Base-by-base conservation (phyloP, 2,113 vertebrate genomes). In the Poeciliopsis occidentalis region DNA sequence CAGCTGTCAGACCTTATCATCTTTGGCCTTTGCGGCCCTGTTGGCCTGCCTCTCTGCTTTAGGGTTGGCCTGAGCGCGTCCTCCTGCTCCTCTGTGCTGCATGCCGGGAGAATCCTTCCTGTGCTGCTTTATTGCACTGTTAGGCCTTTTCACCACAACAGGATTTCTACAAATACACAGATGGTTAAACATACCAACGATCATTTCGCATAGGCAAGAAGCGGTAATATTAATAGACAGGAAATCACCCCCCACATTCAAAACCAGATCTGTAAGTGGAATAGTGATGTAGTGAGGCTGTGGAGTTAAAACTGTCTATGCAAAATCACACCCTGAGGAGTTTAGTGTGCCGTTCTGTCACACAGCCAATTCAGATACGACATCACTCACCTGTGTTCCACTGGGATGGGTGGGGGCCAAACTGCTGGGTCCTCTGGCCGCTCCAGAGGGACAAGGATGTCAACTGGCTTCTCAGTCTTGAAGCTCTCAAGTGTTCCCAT, bases 331-430 rank as follows among this genome's bases (percentile, higher is more conserved):
- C 54, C 63, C 72, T 67, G 62, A 81, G 75, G 32, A 81, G 47
- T 78, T 80, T 51, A 76, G 54, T 84, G 74, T 13, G 26, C 60
- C 7, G 13, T 67, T 79, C 70, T 62, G 27, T 44, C 47, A 13
- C n/a, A 76, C 17, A 47, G 44, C 1, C 44, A 47, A 47, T 47
- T 47, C 27, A 27, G 26, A 64, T 17, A 65, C 41, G 44, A 4
- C 60, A 17, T 30, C 47, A 76, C 76, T 37, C 47, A 98, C 98
- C 96, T 97, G 95, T 99, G 97, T 77, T 99, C 98, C 73, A 95
- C 97, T 77, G 97, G 96, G 69, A 94, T 97, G 54, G 97, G 98
- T n/a, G 97, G 96, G 1, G 97, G 97, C 98, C 98, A 99, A 2
- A 98, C 96, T 7, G 89, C 91, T 4, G 96, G 97, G 82, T 99